Conservation (phyloP, 2,797 vertebrate species). For the Sarcophilus harrisii region DNA sequence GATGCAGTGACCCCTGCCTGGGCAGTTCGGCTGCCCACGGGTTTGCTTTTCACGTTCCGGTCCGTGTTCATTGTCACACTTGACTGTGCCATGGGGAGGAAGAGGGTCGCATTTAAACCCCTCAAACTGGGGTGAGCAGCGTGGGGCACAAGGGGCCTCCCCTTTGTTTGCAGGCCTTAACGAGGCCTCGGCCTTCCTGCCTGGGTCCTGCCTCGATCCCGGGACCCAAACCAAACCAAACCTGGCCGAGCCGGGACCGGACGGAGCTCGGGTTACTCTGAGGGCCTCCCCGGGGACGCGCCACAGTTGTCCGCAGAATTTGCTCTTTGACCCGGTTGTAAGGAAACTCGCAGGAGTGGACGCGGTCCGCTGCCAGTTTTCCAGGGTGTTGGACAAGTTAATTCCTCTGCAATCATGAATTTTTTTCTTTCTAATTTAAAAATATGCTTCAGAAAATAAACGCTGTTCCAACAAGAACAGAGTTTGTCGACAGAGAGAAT, state of each 20-base stretch:
- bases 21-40: background rate
- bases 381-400: slow-evolving; percentile 53
- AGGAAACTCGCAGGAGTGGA: slow-evolving; percentile 51
- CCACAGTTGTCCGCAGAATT: slow-evolving; percentile 62
- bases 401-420: slow-evolving; percentile 59
- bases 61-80: background rate
- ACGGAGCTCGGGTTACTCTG: slow-evolving; percentile 73
- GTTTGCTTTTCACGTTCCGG: background rate
- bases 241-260: slow-evolving; percentile 60
- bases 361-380: slow-evolving; percentile 52
- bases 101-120: slow-evolving; percentile 54
- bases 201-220: slow-evolving; percentile 50
- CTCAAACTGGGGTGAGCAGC: slow-evolving; percentile 56
- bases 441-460: slow-evolving; percentile 67
- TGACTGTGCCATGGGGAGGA: slow-evolving; percentile 9
- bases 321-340: slow-evolving; percentile 69
- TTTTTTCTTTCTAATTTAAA: slow-evolving; percentile 63
- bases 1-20: background rate
- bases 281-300: slow-evolving; percentile 62
- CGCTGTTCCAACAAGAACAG: slow-evolving; percentile 67
- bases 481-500: slow-evolving; percentile 41
- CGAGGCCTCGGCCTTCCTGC: slow-evolving; percentile 51
- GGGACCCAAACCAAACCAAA: slow-evolving; percentile 79
- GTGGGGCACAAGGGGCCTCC: slow-evolving; percentile 7
- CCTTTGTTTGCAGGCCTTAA: slow-evolving; percentile 62